A percentile compares a stretch with the other conserved stretches of the same genome.
Conservation (phyloP, 2,888 invertebrate genomes). For the Mesorhabditis spiculigera region DNA sequence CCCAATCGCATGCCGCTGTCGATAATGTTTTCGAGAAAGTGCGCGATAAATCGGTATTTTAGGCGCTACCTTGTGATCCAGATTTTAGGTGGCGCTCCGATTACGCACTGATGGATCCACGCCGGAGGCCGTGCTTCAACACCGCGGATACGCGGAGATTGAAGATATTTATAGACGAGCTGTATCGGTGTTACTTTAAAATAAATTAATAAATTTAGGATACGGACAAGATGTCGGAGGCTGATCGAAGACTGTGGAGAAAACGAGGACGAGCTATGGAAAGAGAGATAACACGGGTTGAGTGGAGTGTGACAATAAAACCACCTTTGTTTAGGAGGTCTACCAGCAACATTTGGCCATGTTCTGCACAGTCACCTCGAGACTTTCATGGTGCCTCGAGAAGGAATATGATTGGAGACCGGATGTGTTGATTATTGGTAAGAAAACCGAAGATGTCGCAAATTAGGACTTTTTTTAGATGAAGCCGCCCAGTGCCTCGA, state of each 20-base stretch:
- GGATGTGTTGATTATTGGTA: constrained; percentile 30
- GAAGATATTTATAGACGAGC: background rate
- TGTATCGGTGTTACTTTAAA: background rate
- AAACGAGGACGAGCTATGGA: background rate
- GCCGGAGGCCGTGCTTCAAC: constrained; percentile 8
- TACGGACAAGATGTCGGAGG: background rate
- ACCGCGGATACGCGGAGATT: background rate
- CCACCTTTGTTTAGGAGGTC: constrained; percentile 7
- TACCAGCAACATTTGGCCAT: constrained; percentile 13
- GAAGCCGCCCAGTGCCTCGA: constrained; percentile 39
- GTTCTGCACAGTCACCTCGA: constrained; percentile 23
- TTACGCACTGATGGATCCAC: background rate
- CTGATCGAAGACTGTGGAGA: background rate
- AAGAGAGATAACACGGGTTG: background rate
- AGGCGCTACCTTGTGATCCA: background rate
- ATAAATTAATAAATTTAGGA: background rate
- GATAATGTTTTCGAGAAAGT: constrained; percentile 23
- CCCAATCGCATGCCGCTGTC: constrained; percentile 35
- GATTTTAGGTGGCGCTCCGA: background rate
- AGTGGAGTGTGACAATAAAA: background rate
- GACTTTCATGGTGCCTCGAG: constrained; percentile 14
- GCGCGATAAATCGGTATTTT: background rate
- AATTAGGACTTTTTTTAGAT: constrained; percentile 10
- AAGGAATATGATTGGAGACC: constrained; percentile 22
- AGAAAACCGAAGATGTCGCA: background rate